Base-by-base conservation (phyloP, 2,888 invertebrate genomes). In the Erpobdella octoculata region DNA sequence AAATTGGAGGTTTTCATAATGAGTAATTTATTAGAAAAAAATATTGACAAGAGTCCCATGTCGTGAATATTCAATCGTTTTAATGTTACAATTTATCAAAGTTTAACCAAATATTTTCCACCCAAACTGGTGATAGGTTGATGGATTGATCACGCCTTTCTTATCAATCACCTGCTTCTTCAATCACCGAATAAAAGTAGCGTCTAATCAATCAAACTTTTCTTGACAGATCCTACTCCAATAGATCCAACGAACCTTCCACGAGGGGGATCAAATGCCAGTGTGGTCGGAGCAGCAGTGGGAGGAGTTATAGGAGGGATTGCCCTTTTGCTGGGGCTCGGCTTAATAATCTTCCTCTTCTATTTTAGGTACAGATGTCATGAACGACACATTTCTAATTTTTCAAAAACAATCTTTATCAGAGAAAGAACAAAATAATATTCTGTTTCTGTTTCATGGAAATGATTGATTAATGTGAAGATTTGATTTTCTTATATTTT, bases 1-100 rank as follows among this genome's bases (percentile, higher is more conserved):
- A 31, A 21, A 62, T 62, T 62, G 33, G 35, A 62, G 62, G 62
- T 62, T 35, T 31, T n/a, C n/a, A n/a, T n/a, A n/a, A n/a, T n/a
- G n/a, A n/a, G n/a, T n/a, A n/a, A n/a, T n/a, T n/a, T n/a, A n/a
- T n/a, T n/a, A n/a, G n/a, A n/a, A n/a, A n/a, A n/a, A n/a, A n/a
- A n/a, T n/a, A n/a, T n/a, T n/a, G n/a, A n/a, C n/a, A n/a, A n/a
- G n/a, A n/a, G n/a, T n/a, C n/a, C n/a, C n/a, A n/a, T n/a, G n/a
- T n/a, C n/a, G n/a, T n/a, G 25, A 33, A 8, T 58, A 21, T 15
- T 58, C 21, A 21, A 62, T 53, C 28, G 21, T 18, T 53, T 53
- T n/a, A 53, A 25, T 53, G 15, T 18, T 53, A 1, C 28, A 53
- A 5, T 53, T 53, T 25, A 5, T 53, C 21, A 53, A 18, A 25